Evolutionary conservation across 2,888 invertebrate species (phyloP), one percentile per base, ranked within the genome.

Genomic region (Lasius platythorax): DNA sequence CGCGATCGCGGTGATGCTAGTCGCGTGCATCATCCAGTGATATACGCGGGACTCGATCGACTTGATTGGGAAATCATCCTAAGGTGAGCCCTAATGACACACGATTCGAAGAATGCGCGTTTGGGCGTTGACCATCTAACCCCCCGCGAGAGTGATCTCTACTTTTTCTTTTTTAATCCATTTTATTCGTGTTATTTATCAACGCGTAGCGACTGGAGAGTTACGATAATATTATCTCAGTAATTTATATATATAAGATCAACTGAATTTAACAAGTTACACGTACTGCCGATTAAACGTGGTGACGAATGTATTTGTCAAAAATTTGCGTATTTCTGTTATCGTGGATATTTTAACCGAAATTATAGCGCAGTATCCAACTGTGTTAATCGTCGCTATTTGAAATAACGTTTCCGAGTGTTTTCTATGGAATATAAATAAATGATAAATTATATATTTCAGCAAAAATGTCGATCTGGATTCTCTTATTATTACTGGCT

Each of bases 391-490:
- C 2, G 15, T 23, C 0, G 6, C 33, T 11, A 9, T 5, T 28
- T 23, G 15, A 74, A 43, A n/a, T 8, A n/a, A 2, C 18, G 8
- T 40, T 37, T 37, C 61, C 11, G 3, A 61, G 12, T 6, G 30
- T 73, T 73, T 50, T n/a, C 0, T 30, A 3, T n/a, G 8, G n/a
- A 37, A 46, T 18, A 12, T 37, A 73, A 50, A 76, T 43, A 2
- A 82, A 64, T 23, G 37, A 64, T 30, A 43, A 74, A 63, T 53
- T 15, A 37, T 70, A 3, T 50, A n/a, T 82, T 50, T 85, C 83
- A 63, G 56, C 87, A 85, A 90, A 91, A 81, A 94, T 94, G 94
- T 90, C 91, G 92, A 84, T 90, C 46, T 76, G 92, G 79, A 58
- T 93, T 61, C 84, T 94, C 68, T 79, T 84, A 61, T 88, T 92